A percentile compares a stretch with the other conserved stretches of the same genome.
phyloP scores from a whole-genome alignment of 1,140 invertebrate species.

The Rhynchophorus ferrugineus region DNA sequence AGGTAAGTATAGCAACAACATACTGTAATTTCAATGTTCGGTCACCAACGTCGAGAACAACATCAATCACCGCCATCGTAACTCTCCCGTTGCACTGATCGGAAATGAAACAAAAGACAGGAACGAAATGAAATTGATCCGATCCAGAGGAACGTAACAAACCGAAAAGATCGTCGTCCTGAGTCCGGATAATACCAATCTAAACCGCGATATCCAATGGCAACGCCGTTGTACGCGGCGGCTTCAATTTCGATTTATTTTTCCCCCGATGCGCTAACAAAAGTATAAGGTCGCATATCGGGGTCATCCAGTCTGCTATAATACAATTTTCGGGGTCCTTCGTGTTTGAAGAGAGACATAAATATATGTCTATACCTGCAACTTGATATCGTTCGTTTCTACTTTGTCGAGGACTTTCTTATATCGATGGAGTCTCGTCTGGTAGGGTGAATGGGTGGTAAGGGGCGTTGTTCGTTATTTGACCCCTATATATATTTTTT shows the following conservation, averaged over 20 bases:
- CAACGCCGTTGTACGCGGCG: background rate
- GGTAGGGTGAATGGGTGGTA: background rate
- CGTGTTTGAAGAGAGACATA: background rate
- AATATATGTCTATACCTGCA: background rate
- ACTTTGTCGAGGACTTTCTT: background rate
- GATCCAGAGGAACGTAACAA: too few species aligned
- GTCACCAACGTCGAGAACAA: too few species aligned
- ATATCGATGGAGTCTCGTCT: background rate
- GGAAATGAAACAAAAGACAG: too few species aligned
- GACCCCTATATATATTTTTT: too few species aligned
- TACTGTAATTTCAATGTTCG: too few species aligned
- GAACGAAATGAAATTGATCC: too few species aligned
- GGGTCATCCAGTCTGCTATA: background rate
- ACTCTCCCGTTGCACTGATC: too few species aligned
- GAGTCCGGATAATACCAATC: background rate
- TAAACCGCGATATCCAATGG: background rate
- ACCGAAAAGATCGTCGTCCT: background rate
- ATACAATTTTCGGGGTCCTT: background rate
- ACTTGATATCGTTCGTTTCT: background rate
- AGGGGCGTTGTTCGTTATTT: background rate
- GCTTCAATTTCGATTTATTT: background rate
- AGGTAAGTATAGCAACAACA: too few species aligned
- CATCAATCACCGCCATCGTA: too few species aligned
- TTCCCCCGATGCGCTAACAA: background rate
- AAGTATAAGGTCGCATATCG: background rate